Conservation (phyloP, 2,797 vertebrate genomes). For the Rhynchotus rufescens region DNA sequence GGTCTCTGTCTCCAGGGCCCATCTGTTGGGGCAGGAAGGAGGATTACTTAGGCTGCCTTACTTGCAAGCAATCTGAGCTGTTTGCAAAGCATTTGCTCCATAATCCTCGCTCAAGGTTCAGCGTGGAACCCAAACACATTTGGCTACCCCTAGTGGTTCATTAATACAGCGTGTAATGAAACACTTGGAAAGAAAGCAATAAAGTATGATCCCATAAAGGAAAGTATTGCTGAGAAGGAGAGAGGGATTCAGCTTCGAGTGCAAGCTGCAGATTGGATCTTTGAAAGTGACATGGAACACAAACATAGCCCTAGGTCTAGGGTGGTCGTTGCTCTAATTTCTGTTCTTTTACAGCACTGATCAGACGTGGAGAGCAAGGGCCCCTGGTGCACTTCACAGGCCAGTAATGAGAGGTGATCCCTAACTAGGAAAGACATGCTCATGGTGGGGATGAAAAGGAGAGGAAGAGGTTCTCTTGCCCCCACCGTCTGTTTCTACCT, state of each 20-base stretch:
- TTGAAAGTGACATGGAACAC: not conserved
- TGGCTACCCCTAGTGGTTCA: conserved; percentile 31
- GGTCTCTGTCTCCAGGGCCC: not conserved
- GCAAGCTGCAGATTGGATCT: not conserved
- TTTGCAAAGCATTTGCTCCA: not conserved
- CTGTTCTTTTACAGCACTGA: not conserved
- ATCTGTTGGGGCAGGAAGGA: not conserved
- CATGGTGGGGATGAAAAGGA: too few species aligned
- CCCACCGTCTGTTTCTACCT: not conserved
- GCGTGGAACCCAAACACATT: not conserved
- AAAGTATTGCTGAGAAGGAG: not conserved
- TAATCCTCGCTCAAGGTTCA: not conserved
- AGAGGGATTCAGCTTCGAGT: not conserved
- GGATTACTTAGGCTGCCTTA: not conserved
- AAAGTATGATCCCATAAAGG: not conserved
- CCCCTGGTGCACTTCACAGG: not conserved
- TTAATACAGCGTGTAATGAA: not conserved
- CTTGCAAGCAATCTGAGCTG: not conserved
- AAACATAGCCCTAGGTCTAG: not conserved
- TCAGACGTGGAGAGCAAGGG: not conserved
- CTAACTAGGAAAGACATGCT: not conserved
- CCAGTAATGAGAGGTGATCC: not conserved
- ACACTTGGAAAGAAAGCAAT: conserved; percentile 12
- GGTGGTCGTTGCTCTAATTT: not conserved
- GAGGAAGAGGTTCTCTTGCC: not conserved